Evolutionary conservation across 2,113 vertebrate genomes (phyloP), one percentile per base, ranked within the genome.

Genomic region (Nibea albiflora): DNA sequence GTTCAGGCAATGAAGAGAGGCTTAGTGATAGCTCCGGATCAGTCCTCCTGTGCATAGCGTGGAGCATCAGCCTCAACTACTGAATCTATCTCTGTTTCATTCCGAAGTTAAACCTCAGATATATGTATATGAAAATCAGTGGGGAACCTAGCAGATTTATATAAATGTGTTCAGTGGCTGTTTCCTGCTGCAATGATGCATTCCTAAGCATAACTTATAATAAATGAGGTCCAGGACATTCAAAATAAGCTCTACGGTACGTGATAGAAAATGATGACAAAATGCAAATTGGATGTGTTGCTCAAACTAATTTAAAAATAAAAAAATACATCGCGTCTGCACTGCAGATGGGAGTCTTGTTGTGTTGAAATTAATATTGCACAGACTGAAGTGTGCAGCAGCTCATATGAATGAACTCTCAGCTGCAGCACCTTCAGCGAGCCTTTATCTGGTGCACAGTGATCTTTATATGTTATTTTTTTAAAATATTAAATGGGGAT

Each of bases 21-120:
- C 66, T 84, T 76, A 90, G 72, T 44, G 66, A 39, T 78, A 82
- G 80, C 76, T 86, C 82, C 16, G 56, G 85, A 85, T 91, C 80
- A 91, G 83, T 56, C 50, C 50, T 80, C 24, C 28, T 62, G 70
- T 71, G 66, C 74, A 56, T 24, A 69, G 26, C 20, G 60, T 68
- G 61, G 35, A 71, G 64, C 67, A 73, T 56, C n/a, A 54, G 50
- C n/a, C 20, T 49, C 17, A 26, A 20, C 68, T 39, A 61, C n/a
- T 47, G 17, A 66, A 50, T 47, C 14, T 24, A 31, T 57, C 56
- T 53, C 35, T 19, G 44, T 39, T 73, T 79, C 20, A 71, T 35
- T 76, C 58, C 35, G 1, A 26, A 2, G 24, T 2, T 26, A 26
- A 26, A 26, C 24, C 24, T 26, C 24, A 2, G 24, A 26, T 26